Conservation (phyloP, 1,140 invertebrate species). For the Drosophila novamexicana region DNA sequence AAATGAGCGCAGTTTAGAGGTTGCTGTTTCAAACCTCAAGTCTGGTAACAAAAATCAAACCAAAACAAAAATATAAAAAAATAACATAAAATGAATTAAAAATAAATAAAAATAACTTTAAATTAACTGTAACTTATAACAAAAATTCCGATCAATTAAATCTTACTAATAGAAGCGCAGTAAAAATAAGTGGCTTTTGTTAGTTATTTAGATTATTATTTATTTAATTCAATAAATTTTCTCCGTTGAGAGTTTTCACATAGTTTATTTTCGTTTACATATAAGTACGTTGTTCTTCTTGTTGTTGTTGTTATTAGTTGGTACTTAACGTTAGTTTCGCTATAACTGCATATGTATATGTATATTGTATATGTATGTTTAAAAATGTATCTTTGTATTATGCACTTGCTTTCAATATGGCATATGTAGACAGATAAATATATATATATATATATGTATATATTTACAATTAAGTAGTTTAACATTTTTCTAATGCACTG, state of each 20-base stretch:
- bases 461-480: conserved; percentile 46
- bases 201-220: conserved; percentile 76
- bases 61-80: no score
- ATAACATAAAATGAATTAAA: no score
- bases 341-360: conserved; percentile 56
- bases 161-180: background rate
- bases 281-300: conserved; percentile 50
- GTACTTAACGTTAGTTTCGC: conserved; percentile 72
- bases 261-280: conserved; percentile 57
- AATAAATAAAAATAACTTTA: no score
- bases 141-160: no score
- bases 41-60: no score
- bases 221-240: conserved; percentile 82
- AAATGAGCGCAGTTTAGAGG: no score
- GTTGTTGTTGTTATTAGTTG: conserved; percentile 62
- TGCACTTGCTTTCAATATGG: conserved; percentile 11
- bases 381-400: conserved; percentile 37
- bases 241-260: conserved; percentile 78
- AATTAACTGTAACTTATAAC: no score
- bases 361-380: conserved; percentile 43
- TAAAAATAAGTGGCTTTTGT: background rate
- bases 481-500: conserved; percentile 19
- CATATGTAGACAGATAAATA: conserved; percentile 6
- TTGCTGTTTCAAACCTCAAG: no score
- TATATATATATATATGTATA: conserved; percentile 6